A percentile compares a stretch with the other conserved stretches of the same genome.
phyloP scores from a whole-genome alignment of 2,797 vertebrate species.

The Enteromius paludinosus region DNA sequence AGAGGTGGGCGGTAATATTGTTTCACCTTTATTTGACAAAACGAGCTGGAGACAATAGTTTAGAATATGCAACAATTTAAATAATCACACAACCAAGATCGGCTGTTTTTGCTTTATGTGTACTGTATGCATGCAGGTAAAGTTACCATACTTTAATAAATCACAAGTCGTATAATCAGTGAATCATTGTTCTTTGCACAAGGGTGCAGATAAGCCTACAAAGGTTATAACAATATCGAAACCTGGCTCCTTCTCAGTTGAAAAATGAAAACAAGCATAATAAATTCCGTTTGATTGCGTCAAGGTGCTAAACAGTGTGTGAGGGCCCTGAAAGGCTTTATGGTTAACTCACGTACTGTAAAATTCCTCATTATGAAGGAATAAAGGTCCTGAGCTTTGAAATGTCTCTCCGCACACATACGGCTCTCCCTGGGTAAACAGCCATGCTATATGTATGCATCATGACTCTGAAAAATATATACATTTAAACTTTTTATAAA shows the following conservation, averaged over 20 bases:
- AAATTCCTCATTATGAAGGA: constrained; percentile 47
- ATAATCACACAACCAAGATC: neutral
- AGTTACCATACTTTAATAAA: neutral
- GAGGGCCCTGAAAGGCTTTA: constrained; percentile 9
- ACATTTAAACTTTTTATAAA: no score
- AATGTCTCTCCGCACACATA: constrained; percentile 48
- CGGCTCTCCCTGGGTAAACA: constrained; percentile 61
- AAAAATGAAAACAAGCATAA: constrained; percentile 43
- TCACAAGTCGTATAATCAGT: neutral
- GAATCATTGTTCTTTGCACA: constrained; percentile 38
- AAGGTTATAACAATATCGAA: neutral
- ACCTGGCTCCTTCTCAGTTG: constrained; percentile 27
- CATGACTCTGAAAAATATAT: neutral
- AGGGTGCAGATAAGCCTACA: constrained; percentile 42
- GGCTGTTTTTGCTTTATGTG: no score
- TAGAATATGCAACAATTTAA: neutral
- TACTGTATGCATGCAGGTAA: neutral
- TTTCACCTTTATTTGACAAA: neutral
- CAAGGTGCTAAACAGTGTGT: constrained; percentile 32
- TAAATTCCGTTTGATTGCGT: constrained; percentile 47
- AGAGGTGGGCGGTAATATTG: neutral
- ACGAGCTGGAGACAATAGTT: constrained; percentile 2
- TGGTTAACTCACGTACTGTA: constrained; percentile 51
- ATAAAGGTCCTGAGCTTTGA: constrained; percentile 58
- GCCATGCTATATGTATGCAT: neutral